A percentile compares a stretch with the other conserved stretches of the same genome.
phyloP scores from a whole-genome alignment of 2,113 vertebrate species.

The Gallinago media region DNA sequence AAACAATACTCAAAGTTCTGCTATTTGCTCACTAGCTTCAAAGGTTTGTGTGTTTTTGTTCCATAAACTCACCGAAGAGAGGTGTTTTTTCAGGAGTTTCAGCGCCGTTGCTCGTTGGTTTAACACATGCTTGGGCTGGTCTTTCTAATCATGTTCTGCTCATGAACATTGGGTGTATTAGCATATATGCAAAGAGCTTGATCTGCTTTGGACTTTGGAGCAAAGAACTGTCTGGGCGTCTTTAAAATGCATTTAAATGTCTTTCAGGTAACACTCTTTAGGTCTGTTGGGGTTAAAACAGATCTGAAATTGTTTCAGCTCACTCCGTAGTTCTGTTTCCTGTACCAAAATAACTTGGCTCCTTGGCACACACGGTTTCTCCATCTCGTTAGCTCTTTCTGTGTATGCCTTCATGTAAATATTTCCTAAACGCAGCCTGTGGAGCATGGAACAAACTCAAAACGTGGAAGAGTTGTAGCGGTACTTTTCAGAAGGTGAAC shows the following conservation, averaged over 20 bases:
- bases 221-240: neutral
- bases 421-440: neutral
- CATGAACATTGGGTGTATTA: neutral
- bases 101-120: neutral
- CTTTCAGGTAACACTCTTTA: neutral
- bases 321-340: conserved; percentile 20
- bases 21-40: neutral
- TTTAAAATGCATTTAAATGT: neutral
- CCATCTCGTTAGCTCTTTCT: neutral
- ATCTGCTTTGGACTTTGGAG: neutral
- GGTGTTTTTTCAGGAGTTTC: neutral
- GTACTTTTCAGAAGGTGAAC: neutral
- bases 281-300: neutral
- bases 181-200: neutral
- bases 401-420: conserved; percentile 45
- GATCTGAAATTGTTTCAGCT: neutral
- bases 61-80: neutral
- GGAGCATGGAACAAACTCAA: neutral
- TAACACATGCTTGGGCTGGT: neutral
- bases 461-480: neutral
- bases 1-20: neutral
- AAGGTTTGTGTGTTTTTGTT: neutral
- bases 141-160: neutral
- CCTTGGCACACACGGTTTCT: neutral
- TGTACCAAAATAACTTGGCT: neutral